Evolutionary conservation across 2,888 invertebrate genomes (phyloP), one percentile per base, ranked within the genome.

Genomic region (Erebia palarica): DNA sequence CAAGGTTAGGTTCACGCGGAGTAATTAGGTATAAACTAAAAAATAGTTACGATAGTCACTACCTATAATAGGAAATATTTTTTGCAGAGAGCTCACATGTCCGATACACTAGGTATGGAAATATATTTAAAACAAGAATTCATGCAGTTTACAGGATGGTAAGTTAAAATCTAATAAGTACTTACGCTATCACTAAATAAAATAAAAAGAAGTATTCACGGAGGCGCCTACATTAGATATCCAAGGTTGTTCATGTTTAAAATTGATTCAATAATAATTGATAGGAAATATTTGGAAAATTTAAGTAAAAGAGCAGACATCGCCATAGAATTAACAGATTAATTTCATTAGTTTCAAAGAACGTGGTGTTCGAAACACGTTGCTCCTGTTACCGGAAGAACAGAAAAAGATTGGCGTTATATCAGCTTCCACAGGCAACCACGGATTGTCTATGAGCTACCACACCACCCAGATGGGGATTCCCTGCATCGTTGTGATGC

Each of bases 121-220:
- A 88, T 99, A 74, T 99, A 95, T 86, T 91, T 98, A 81, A 99
- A 99, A 90, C 97, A 98, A 85, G 99, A 99, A 86, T 98, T 97
- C 84, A 93, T 97, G 44, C 98, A 99, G 88, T 95, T 94, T 77
- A 98, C 98, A 21, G 99, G 99, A 86, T 97, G 97, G 97, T 97
- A 91, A 75, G 51, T 49, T 36, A 13, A 42, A 55, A 63, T 36
- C 47, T 18, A 53, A 36, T 36, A 36, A 36, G 36, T 11, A 42
- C 55, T 8, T n/a, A 36, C 14, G 36, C 16, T 53, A 16, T 53
- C 53, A 53, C n/a, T 53, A 1, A 16, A 53, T 49, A 16, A 16
- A 53, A n/a, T 3, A 16, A 16, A 9, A 51, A n/a, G 5, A 51
- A n/a, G n/a, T n/a, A n/a, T 14, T 51, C n/a, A 51, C 51, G n/a